Evolutionary conservation across 2,888 invertebrate genomes (phyloP).

Genomic region (Latrodectus hesperus): DNA sequence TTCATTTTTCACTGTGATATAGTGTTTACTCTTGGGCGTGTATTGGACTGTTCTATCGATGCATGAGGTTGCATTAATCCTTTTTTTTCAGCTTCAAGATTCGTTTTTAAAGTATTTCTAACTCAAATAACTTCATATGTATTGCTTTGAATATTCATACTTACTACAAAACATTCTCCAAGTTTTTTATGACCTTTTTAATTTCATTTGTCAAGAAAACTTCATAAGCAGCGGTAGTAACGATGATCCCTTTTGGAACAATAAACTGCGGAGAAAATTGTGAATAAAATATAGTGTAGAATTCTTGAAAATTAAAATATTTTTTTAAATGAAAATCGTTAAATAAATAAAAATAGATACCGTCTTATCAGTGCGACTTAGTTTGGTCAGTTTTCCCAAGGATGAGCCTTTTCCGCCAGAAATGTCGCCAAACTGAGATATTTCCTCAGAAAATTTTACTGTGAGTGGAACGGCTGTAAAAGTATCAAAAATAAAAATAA

Average conservation of each 20-base stretch:
- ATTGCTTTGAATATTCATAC: neutral
- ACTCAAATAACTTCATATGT: too few species aligned
- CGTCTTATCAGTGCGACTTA: neutral
- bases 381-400: conserved; percentile 5
- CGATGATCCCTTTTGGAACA: conserved; percentile 59
- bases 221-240: conserved; percentile 51
- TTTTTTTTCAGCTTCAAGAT: too few species aligned
- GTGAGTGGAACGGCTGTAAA: neutral
- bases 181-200: conserved; percentile 8
- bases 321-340: too few species aligned
- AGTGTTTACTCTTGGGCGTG: too few species aligned
- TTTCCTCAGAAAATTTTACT: neutral
- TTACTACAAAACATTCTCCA: conserved; percentile 55
- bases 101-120: too few species aligned
- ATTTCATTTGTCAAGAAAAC: conserved; percentile 39
- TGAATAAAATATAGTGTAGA: too few species aligned
- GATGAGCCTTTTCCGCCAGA: neutral
- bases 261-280: conserved; percentile 21
- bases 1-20: too few species aligned
- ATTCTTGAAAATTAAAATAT: too few species aligned
- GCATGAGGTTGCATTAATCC: too few species aligned
- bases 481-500: too few species aligned
- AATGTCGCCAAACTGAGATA: neutral
- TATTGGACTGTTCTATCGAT: too few species aligned
- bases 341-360: neutral